These are phyloP conservation scores for Chalcosyrphus nemorum DNA, from an alignment of 2,888 invertebrate genomes.

Conservation along the genomic window DNA sequence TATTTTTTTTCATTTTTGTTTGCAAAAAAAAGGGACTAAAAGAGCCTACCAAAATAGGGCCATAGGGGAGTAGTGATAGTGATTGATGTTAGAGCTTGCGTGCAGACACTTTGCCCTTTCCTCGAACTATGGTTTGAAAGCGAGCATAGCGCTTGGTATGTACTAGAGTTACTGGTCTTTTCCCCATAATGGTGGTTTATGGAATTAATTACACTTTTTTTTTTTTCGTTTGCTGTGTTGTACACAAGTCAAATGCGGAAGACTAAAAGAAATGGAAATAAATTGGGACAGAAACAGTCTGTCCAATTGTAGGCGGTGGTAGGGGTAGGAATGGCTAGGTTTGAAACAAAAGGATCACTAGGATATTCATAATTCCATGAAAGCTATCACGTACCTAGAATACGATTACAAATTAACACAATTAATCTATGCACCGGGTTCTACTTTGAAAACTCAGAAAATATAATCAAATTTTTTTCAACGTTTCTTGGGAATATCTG, in stretches of 20 bases:
- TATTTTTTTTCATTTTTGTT: not conserved
- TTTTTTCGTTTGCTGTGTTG: no score
- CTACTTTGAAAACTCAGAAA: no score
- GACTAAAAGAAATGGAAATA: not conserved
- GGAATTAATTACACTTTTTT: not conserved
- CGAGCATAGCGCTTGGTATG: not conserved
- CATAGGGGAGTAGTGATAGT: not conserved
- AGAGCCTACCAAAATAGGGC: not conserved
- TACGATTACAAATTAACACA: no score
- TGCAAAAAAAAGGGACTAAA: not conserved
- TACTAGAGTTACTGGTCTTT: not conserved
- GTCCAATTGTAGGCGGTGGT: not conserved
- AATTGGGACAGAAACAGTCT: not conserved
- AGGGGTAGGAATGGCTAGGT: no score
- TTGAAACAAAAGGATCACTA: no score
- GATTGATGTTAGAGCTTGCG: slow-evolving; percentile 2
- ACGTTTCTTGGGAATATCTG: no score
- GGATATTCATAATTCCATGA: no score
- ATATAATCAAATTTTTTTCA: no score
- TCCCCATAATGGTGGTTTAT: not conserved
- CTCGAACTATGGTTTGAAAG: not conserved
- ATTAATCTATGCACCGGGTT: no score
- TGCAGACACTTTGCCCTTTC: not conserved
- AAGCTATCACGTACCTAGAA: no score
- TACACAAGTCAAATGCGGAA: not conserved